These are phyloP conservation scores for Pseudomyrmex cubaensis DNA, from an alignment of 1,140 invertebrate species.

Conservation along the genomic window DNA sequence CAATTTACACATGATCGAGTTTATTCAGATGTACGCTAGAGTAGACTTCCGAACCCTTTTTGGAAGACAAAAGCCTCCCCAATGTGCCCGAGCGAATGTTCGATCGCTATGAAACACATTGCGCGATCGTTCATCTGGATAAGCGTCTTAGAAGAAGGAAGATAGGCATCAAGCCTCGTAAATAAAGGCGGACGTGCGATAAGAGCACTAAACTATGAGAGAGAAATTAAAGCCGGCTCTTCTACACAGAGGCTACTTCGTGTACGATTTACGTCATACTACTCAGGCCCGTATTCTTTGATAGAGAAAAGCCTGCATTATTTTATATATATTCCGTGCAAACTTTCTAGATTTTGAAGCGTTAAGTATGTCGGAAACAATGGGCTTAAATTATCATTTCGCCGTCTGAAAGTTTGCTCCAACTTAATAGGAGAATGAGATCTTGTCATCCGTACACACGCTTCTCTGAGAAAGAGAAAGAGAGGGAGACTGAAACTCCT, in stretches of 20 bases:
- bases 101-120: slow-evolving; percentile 44
- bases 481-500: neutral
- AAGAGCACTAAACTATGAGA: slow-evolving; percentile 32
- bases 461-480: neutral
- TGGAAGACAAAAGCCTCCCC: neutral
- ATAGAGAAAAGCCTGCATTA: slow-evolving; percentile 1
- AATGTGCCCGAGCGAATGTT: slow-evolving; percentile 24
- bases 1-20: slow-evolving; percentile 5
- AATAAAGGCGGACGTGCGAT: slow-evolving; percentile 47
- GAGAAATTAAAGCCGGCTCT: slow-evolving; percentile 41
- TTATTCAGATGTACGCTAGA: neutral
- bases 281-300: slow-evolving; percentile 2
- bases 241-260: slow-evolving; percentile 22
- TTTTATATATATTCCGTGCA: neutral
- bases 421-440: slow-evolving; percentile 21
- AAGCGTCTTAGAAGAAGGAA: slow-evolving; percentile 37
- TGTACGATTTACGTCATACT: slow-evolving; percentile 23
- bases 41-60: neutral
- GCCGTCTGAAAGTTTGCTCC: slow-evolving; percentile 4
- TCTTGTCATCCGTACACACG: slow-evolving; percentile 6
- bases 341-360: neutral
- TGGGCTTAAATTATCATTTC: slow-evolving; percentile 23
- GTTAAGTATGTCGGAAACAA: slow-evolving; percentile 11
- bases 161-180: slow-evolving; percentile 43
- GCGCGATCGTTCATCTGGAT: slow-evolving; percentile 41